Percentiles rank a stretch among this genome's conserved stretches.
These are phyloP conservation scores for Nomada flava DNA, from an alignment of 2,888 invertebrate genomes.

Conservation along the genomic window DNA sequence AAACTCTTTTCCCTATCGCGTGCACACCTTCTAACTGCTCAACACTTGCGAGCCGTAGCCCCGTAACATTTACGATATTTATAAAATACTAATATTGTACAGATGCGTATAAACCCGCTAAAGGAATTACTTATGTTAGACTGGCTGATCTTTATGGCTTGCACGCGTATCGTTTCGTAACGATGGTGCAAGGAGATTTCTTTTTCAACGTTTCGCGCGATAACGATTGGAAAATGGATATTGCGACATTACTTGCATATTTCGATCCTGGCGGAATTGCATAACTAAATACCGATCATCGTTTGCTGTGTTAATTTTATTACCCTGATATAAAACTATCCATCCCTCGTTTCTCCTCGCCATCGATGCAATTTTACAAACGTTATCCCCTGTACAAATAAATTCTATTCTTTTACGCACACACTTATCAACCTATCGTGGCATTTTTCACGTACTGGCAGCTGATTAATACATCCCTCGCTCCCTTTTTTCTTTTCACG, in stretches of 20 bases:
- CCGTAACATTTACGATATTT: conserved; percentile 34
- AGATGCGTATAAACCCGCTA: conserved; percentile 51
- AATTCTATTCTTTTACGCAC: conserved; percentile 78
- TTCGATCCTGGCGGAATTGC: conserved; percentile 24
- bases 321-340: conserved; percentile 31
- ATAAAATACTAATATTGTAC: conserved; percentile 50
- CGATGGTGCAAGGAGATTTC: conserved; percentile 52
- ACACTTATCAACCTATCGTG: conserved; percentile 57
- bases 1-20: background rate
- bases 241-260: conserved; percentile 11
- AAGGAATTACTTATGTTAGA: conserved; percentile 56
- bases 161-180: conserved; percentile 44
- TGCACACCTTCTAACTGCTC: background rate
- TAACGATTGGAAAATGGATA: conserved; percentile 36
- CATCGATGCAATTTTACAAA: conserved; percentile 51
- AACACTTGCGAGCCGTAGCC: conserved; percentile 27
- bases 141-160: conserved; percentile 64
- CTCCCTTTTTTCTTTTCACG: background rate
- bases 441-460: conserved; percentile 65
- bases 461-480: conserved; percentile 59
- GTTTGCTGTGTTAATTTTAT: background rate
- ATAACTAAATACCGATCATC: background rate
- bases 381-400: conserved; percentile 81
- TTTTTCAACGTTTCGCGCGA: conserved; percentile 23
- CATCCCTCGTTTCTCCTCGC: conserved; percentile 71